These are phyloP conservation scores for Gymnarchus niloticus DNA, from an alignment of 2,113 vertebrate species.

Conservation along the genomic window DNA sequence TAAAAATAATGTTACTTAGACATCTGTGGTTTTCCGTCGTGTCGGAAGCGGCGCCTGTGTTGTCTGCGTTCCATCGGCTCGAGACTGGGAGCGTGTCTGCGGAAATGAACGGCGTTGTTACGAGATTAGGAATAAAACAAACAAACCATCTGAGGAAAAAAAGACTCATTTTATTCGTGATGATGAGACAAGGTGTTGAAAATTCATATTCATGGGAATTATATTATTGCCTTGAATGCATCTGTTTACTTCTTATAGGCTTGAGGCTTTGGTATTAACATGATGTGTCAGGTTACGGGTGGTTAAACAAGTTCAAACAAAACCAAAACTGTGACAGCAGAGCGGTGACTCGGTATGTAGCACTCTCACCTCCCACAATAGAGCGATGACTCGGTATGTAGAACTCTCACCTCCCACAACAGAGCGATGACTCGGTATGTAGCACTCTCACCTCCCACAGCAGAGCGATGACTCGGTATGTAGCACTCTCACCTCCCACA, in stretches of 20 bases:
- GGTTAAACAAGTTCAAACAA: too few species aligned
- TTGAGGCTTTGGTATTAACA: neutral
- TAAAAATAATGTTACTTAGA: constrained; percentile 9
- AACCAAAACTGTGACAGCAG: too few species aligned
- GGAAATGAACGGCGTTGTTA: neutral
- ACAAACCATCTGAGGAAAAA: neutral
- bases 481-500: too few species aligned
- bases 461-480: too few species aligned
- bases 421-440: too few species aligned
- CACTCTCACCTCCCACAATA: too few species aligned
- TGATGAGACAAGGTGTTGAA: neutral
- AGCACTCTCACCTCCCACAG: too few species aligned
- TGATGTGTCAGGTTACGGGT: too few species aligned
- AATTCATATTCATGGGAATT: neutral
- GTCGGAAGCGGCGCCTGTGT: neutral
- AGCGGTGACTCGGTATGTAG: too few species aligned
- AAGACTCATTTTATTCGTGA: neutral
- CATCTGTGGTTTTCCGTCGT: neutral
- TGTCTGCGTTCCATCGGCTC: neutral
- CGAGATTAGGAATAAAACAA: neutral
- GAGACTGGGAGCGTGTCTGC: neutral
- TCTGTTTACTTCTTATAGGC: neutral
- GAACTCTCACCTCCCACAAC: too few species aligned
- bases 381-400: too few species aligned
- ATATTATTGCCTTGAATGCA: neutral